phyloP scores from a whole-genome alignment of 2,113 vertebrate genomes.

The Chaetodon auriga region DNA sequence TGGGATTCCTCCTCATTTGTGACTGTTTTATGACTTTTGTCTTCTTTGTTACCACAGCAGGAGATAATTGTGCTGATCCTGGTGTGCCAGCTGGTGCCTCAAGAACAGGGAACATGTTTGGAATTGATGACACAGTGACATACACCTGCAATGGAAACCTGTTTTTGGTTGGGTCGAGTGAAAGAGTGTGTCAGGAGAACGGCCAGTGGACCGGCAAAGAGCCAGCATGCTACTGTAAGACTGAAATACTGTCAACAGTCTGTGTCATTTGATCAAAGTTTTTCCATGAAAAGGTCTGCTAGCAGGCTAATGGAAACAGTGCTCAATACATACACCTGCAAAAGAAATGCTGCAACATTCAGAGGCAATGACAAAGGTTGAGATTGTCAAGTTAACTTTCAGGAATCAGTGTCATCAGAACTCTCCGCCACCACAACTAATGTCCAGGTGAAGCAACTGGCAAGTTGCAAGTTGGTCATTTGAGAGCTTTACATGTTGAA shows the following conservation, averaged over 20 bases:
- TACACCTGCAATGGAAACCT: conserved; percentile 75
- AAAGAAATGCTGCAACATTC: not conserved
- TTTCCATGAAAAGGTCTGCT: too few relatives aligned
- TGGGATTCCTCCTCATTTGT: not conserved
- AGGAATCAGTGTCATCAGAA: too few relatives aligned
- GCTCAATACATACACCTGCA: not conserved
- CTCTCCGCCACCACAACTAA: too few relatives aligned
- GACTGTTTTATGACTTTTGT: not conserved
- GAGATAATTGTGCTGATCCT: conserved; percentile 78
- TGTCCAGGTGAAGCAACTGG: too few relatives aligned
- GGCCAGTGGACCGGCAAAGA: conserved; percentile 81
- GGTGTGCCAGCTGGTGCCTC: conserved; percentile 78
- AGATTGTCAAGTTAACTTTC: too few relatives aligned
- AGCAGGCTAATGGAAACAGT: too few relatives aligned
- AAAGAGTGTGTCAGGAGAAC: conserved; percentile 76
- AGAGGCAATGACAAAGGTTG: not conserved
- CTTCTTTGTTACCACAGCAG: conserved; percentile 62
- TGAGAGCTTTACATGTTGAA: too few relatives aligned
- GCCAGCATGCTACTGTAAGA: conserved; percentile 85
- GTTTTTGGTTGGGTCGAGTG: conserved; percentile 78
- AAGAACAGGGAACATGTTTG: conserved; percentile 74
- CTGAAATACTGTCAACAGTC: not conserved
- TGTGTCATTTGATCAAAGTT: too few relatives aligned
- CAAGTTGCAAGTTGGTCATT: too few relatives aligned
- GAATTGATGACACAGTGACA: conserved; percentile 75